phyloP scores from a whole-genome alignment of 2,113 vertebrate species.

The Hippocampus abdominalis region DNA sequence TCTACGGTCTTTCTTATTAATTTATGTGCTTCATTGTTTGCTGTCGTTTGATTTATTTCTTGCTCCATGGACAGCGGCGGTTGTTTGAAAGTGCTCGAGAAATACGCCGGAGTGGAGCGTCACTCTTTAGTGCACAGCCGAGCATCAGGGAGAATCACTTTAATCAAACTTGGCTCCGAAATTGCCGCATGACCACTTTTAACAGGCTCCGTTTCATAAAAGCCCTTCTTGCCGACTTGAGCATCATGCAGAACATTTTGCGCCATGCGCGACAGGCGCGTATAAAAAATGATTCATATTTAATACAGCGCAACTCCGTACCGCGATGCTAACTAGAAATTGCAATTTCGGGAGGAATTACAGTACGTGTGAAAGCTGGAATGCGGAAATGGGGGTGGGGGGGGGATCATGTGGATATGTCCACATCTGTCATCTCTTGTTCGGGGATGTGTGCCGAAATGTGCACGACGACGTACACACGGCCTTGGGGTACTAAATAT shows the following conservation, averaged over 20 bases:
- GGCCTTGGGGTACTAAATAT: constrained; percentile 56
- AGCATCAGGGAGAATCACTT: constrained; percentile 7
- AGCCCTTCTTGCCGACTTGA: constrained; percentile 1
- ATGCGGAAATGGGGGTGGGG: no score
- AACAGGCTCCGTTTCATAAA: constrained; percentile 26
- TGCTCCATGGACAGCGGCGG: no score
- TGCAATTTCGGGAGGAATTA: no score
- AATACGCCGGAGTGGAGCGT: no score
- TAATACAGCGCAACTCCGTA: not conserved
- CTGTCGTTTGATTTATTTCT: no score
- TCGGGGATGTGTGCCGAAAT: constrained; percentile 37
- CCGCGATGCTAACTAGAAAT: no score
- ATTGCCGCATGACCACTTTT: constrained; percentile 28
- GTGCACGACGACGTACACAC: constrained; percentile 36
- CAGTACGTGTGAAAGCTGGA: no score
- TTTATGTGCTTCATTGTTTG: no score
- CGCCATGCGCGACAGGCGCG: not conserved
- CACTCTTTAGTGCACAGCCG: not conserved
- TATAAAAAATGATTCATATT: not conserved
- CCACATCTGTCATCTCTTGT: constrained; percentile 29
- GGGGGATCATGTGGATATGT: not conserved
- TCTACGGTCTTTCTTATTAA: no score
- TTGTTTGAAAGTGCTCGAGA: no score
- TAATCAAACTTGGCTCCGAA: constrained; percentile 43
- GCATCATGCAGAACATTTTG: not conserved